Conservation (phyloP, 1,140 invertebrate species). For the Drosophila nannoptera region DNA sequence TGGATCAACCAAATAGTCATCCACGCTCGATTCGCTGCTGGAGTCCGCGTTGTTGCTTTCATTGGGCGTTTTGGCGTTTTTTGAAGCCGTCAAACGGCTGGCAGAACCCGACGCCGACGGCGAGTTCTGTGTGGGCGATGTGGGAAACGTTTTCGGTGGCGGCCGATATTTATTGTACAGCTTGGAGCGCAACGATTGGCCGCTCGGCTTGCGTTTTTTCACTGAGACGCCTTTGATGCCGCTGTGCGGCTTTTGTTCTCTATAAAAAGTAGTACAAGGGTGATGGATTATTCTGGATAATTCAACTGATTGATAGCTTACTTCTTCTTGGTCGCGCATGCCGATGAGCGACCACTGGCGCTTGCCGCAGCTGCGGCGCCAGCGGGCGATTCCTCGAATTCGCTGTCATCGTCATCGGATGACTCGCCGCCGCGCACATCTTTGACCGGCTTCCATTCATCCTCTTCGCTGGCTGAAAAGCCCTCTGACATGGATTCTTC, state of each 20-base stretch:
- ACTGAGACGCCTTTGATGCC: constrained; percentile 62
- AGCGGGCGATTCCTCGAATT: constrained; percentile 59
- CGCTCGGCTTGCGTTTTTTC: constrained; percentile 70
- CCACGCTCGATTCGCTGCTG: constrained; percentile 77
- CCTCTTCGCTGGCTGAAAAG: constrained; percentile 75
- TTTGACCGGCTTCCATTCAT: constrained; percentile 75
- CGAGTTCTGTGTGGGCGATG: constrained; percentile 64
- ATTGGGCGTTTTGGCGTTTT: constrained; percentile 78
- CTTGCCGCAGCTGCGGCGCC: constrained; percentile 18
- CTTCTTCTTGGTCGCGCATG: constrained; percentile 45
- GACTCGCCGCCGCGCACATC: constrained; percentile 68
- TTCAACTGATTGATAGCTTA: constrained; percentile 16
- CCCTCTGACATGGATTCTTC: constrained; percentile 73
- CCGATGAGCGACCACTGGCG: constrained; percentile 51
- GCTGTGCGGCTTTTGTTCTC: constrained; percentile 60
- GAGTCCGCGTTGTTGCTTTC: constrained; percentile 69
- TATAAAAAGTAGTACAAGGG: not conserved
- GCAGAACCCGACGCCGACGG: constrained; percentile 67
- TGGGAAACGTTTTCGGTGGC: constrained; percentile 70
- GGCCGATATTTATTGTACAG: constrained; percentile 76
- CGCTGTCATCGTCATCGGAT: constrained; percentile 75
- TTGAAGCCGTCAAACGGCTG: constrained; percentile 55
- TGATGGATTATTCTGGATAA: not conserved
- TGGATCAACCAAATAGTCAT: constrained; percentile 77
- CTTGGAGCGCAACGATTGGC: constrained; percentile 72